A percentile compares a stretch with the other conserved stretches of the same genome.
Conservation (phyloP, 2,797 vertebrate genomes). For the Halcyon chelicuti region DNA sequence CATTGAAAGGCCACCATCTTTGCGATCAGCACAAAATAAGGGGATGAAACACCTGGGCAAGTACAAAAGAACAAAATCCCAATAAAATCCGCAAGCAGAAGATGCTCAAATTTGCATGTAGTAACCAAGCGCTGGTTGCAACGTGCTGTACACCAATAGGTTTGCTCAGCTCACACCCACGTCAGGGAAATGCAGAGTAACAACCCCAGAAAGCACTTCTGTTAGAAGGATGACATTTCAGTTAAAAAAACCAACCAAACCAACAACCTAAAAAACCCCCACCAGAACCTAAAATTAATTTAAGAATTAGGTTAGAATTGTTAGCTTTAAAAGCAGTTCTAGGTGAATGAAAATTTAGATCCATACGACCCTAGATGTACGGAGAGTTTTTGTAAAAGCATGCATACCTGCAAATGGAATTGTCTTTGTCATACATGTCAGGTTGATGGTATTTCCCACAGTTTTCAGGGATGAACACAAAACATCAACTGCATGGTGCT, state of each 20-base stretch:
- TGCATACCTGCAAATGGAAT: not conserved
- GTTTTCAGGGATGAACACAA: not conserved
- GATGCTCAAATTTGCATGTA: not conserved
- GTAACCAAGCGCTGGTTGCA: not conserved
- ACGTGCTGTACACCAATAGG: not conserved
- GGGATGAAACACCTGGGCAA: not conserved
- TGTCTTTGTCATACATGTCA: not conserved
- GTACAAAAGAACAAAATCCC: not conserved
- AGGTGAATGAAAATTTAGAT: not conserved
- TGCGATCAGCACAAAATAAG: not conserved
- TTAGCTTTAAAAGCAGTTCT: not conserved
- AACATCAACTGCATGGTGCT: not conserved
- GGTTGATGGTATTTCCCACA: not conserved
- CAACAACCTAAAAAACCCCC: not conserved
- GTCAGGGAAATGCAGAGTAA: not conserved
- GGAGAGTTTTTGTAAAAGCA: not conserved
- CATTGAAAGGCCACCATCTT: not conserved
- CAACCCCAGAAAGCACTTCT: not conserved
- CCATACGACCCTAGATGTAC: not conserved
- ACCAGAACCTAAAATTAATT: not conserved
- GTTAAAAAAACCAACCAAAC: not conserved
- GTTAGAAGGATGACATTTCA: not conserved
- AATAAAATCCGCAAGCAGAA: not conserved
- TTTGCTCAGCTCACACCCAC: not conserved
- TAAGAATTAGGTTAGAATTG: not conserved